Base-by-base conservation (phyloP, 2,888 invertebrate species). In the Stenoptilia bipunctidactyla region DNA sequence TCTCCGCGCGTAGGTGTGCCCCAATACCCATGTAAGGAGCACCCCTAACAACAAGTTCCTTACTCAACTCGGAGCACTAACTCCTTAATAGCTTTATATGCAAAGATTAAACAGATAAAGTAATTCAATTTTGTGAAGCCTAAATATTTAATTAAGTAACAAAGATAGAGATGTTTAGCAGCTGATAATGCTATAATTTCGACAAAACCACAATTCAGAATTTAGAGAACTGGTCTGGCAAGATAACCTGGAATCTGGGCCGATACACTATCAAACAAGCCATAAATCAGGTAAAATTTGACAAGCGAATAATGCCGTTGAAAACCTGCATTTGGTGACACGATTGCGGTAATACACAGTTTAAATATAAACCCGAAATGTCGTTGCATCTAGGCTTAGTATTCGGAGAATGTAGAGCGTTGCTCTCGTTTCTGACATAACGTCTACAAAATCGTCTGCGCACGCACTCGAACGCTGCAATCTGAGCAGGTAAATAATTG, bases 21-120 rank as follows among this genome's bases (percentile, higher is more conserved):
- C 58, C 74, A 74, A 71, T 67, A 45, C 46, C 79, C 80, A 65
- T 76, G 67, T 77, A 63, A 52, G 79, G 60, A 58, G 40, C 63
- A 73, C 66, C 68, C 73, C 62, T 59, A 58, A 30, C n/a, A 12
- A 30, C 30, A 30, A 30, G n/a, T 12, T n/a, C 30, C 30, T 30
- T 30, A 30, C 3, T n/a, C 30, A 30, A 8, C 30, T 20, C 20
- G 20, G 20, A 20, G 20, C 20, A 20, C 8, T 20, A 3, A 20
- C 20, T 20, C 20, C 20, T 20, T 20, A 20, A 20, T 38, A 42
- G 57, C 51, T 48, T 51, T 40, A 48, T 43, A 52, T 52, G 47
- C 37, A 35, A 37, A 35, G 6, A 30, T 8, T n/a, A n/a, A n/a
- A n/a, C n/a, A n/a, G n/a, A n/a, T n/a, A n/a, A n/a, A n/a, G n/a